A percentile compares a stretch with the other conserved stretches of the same genome.
Conservation (phyloP, 2,113 vertebrate genomes). For the Passer domesticus region DNA sequence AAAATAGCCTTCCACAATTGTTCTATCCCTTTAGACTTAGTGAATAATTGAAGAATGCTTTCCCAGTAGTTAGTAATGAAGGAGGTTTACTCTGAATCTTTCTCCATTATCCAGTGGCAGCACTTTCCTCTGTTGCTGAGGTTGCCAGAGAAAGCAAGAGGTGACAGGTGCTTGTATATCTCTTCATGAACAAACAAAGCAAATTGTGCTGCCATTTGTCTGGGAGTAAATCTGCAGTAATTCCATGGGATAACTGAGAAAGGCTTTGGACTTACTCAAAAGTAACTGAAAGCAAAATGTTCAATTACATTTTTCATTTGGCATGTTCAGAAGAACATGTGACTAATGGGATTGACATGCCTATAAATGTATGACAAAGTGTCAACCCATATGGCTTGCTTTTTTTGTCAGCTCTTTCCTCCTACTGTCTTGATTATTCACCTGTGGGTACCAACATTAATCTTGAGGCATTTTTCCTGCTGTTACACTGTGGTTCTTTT, state of each 20-base stretch:
- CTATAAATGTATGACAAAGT: background rate
- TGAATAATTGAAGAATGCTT: constrained; percentile 71
- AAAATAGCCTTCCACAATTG: constrained; percentile 58
- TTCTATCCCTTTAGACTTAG: constrained; percentile 36
- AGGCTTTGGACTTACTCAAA: background rate
- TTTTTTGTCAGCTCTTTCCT: background rate
- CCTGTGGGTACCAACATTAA: background rate
- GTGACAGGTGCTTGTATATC: constrained; percentile 21
- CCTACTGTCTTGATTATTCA: background rate
- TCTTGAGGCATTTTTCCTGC: background rate
- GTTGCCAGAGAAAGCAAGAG: constrained; percentile 5
- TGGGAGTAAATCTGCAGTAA: background rate
- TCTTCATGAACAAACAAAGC: background rate
- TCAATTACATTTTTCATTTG: background rate
- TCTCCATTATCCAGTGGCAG: constrained; percentile 12
- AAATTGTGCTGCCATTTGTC: constrained; percentile 8
- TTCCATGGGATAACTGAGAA: background rate
- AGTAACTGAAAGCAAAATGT: background rate
- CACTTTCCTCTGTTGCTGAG: constrained; percentile 14
- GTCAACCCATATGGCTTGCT: background rate
- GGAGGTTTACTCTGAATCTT: constrained; percentile 23
- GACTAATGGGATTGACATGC: constrained; percentile 1
- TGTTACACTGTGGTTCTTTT: background rate
- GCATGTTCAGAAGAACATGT: constrained; percentile 16
- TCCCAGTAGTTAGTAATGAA: constrained; percentile 39